Conservation (phyloP, 2,888 invertebrate genomes). For the Pristionchus exspectatus region DNA sequence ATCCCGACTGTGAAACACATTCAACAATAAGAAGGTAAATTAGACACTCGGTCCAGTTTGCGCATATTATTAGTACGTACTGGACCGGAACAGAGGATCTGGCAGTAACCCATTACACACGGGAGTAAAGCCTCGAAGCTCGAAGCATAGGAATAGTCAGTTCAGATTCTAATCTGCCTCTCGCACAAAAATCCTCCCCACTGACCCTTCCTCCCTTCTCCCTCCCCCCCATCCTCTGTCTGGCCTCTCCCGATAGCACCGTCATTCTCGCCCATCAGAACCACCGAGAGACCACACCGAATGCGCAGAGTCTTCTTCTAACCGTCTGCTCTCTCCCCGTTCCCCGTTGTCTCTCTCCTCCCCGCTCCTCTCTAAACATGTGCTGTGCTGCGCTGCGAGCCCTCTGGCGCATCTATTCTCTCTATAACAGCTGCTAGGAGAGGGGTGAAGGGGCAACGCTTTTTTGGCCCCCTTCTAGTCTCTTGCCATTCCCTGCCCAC, state of each 20-base stretch:
- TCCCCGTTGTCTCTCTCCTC: not conserved
- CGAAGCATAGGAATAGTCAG: too few relatives aligned
- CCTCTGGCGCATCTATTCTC: constrained; percentile 15
- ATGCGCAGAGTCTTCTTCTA: not conserved
- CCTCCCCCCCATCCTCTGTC: not conserved
- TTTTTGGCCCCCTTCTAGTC: not conserved
- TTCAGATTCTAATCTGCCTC: not conserved
- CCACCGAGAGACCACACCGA: not conserved
- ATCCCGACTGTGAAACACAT: too few relatives aligned
- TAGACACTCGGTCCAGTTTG: not conserved
- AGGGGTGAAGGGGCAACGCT: not conserved
- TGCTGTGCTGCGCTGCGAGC: not conserved
- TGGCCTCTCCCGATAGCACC: not conserved
- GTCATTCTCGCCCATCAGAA: not conserved
- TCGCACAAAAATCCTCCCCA: not conserved
- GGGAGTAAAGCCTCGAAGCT: too few relatives aligned
- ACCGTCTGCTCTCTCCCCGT: not conserved
- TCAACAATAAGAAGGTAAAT: too few relatives aligned
- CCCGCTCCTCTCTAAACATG: not conserved
- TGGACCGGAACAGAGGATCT: not conserved
- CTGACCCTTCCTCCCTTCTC: constrained; percentile 34
- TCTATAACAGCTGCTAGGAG: not conserved
- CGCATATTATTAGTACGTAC: not conserved
- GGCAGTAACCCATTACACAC: not conserved
- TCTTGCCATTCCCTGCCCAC: not conserved